A percentile compares a stretch with the other conserved stretches of the same genome.
phyloP scores from a whole-genome alignment of 2,888 invertebrate genomes.

The Leptinotarsa haldemani region DNA sequence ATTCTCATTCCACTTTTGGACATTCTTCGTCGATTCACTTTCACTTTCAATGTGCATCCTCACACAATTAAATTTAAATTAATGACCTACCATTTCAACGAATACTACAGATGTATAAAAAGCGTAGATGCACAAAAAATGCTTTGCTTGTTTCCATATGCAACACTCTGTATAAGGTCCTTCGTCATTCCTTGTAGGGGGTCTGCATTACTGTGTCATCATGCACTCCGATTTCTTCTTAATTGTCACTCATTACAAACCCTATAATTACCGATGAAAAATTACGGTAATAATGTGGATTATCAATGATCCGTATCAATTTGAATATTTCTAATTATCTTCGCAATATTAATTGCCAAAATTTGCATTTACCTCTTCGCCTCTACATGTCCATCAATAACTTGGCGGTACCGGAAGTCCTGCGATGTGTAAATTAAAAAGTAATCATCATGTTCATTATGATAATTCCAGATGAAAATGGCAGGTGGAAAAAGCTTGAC shows the following conservation, averaged over 20 bases:
- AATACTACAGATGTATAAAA: constrained; percentile 6
- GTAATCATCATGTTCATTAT: constrained; percentile 23
- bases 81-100: neutral
- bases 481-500: constrained; percentile 18
- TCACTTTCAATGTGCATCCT: neutral
- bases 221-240: constrained; percentile 21
- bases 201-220: constrained; percentile 19
- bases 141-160: too few relatives aligned
- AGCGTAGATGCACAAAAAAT: neutral
- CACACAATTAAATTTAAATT: neutral
- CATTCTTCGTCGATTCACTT: neutral
- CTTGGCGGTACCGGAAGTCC: constrained; percentile 21
- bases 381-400: neutral
- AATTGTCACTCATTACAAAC: constrained; percentile 25
- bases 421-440: constrained; percentile 21
- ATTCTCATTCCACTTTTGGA: neutral
- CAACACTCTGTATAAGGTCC: neutral
- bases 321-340: constrained; percentile 30
- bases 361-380: constrained; percentile 20
- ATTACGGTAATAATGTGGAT: constrained; percentile 25
- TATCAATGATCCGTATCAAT: constrained; percentile 22
- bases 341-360: constrained; percentile 23
- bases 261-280: constrained; percentile 23
- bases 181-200: constrained; percentile 12
- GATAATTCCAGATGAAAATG: constrained; percentile 20